Conservation (phyloP, 2,797 vertebrate genomes). For the Meda fulgida region DNA sequence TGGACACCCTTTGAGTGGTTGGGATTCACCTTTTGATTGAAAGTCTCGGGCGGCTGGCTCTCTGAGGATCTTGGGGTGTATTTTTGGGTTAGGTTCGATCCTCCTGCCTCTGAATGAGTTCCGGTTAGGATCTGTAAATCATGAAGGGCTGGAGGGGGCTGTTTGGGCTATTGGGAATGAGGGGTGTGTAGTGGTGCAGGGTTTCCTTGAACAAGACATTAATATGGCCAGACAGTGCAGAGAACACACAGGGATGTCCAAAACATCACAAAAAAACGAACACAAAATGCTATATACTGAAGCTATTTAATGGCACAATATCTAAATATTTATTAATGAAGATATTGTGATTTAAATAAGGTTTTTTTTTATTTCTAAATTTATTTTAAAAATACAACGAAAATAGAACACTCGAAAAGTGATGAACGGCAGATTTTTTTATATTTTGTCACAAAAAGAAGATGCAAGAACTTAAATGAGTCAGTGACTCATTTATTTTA, state of each 20-base stretch:
- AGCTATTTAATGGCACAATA: not conserved
- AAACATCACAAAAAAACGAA: not conserved
- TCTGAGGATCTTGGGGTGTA: constrained; percentile 46
- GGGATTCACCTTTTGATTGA: constrained; percentile 57
- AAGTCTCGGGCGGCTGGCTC: constrained; percentile 48
- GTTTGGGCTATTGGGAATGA: constrained; percentile 25
- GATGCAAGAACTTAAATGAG: not conserved
- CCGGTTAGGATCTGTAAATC: constrained; percentile 5
- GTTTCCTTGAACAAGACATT: constrained; percentile 50
- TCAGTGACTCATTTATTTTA: not conserved
- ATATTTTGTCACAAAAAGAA: not conserved
- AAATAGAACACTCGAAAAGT: not conserved
- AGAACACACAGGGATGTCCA: constrained; percentile 1
- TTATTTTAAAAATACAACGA: not conserved
- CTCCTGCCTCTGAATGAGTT: constrained; percentile 39
- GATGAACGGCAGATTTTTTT: not conserved
- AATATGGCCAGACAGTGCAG: constrained; percentile 17
- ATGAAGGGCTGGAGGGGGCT: not conserved
- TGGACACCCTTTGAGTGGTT: constrained; percentile 54
- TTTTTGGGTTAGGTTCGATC: constrained; percentile 46
- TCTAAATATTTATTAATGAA: not conserved
- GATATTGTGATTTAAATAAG: not conserved
- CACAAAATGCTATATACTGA: not conserved
- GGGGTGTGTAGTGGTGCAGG: not conserved
- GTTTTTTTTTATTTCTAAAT: not conserved